Percentiles rank a stretch among this genome's conserved stretches.
phyloP scores from a whole-genome alignment of 2,888 invertebrate genomes.

The Gymnosoma rotundatum region DNA sequence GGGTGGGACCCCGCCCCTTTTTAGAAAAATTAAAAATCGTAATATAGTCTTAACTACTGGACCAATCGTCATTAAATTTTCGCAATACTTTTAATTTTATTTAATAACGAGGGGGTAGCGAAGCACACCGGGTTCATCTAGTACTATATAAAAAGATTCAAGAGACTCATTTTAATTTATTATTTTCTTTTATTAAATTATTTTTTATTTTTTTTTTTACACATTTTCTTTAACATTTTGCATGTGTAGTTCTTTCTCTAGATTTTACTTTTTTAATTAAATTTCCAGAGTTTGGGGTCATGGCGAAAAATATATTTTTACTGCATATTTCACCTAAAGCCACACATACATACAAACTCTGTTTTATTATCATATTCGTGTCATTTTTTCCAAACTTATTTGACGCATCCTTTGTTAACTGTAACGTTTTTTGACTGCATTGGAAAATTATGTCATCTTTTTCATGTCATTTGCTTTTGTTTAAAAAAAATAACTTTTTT shows the following conservation, averaged over 20 bases:
- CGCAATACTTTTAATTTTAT: too few relatives aligned
- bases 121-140: too few relatives aligned
- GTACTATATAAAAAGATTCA: too few relatives aligned
- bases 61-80: too few relatives aligned
- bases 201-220: not conserved
- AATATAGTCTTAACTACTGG: too few relatives aligned
- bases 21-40: too few relatives aligned
- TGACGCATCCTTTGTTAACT: slow-evolving; percentile 57
- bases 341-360: not conserved
- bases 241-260: not conserved
- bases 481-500: not conserved
- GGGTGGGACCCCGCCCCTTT: too few relatives aligned
- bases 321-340: not conserved
- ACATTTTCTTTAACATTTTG: slow-evolving; percentile 5
- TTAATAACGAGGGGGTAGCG: too few relatives aligned
- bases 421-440: slow-evolving; percentile 39
- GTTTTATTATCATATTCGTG: slow-evolving; percentile 13
- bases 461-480: slow-evolving; percentile 48
- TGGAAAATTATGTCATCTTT: slow-evolving; percentile 45
- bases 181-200: not conserved
- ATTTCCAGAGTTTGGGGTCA: slow-evolving; percentile 32
- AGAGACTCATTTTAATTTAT: too few relatives aligned
- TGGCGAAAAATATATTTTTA: slow-evolving; percentile 9
- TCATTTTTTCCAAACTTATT: slow-evolving; percentile 14
- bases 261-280: slow-evolving; percentile 32